Conservation (phyloP, 2,888 invertebrate species). For the Daptonema setosum region DNA sequence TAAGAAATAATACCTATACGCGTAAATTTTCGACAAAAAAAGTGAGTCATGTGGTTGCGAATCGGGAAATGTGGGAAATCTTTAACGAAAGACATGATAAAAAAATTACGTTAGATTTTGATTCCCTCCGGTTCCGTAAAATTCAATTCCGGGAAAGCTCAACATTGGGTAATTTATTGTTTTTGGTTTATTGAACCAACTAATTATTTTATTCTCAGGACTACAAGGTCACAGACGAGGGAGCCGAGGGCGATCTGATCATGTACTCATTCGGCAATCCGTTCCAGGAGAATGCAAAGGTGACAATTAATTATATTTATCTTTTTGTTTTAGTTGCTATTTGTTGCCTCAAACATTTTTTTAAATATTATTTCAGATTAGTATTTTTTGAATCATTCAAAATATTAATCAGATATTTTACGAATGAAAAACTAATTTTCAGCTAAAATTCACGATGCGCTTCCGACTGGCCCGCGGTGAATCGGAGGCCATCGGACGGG, state of each 20-base stretch:
- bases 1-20: no score
- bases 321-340: neutral
- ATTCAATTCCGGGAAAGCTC: no score
- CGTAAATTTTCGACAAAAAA: no score
- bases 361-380: neutral
- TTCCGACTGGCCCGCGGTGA: conserved; percentile 22
- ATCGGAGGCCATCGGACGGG: conserved; percentile 19
- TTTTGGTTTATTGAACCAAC: no score
- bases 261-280: conserved; percentile 3
- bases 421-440: neutral
- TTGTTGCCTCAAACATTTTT: no score
- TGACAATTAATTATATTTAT: neutral
- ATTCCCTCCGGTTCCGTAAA: no score
- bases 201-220: no score
- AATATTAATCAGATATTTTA: neutral
- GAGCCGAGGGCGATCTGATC: neutral
- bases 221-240: neutral
- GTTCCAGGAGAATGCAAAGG: neutral
- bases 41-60: no score
- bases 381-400: neutral
- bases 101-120: no score
- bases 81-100: no score
- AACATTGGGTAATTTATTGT: no score
- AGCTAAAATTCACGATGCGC: conserved; percentile 17
- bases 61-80: no score